These are phyloP conservation scores for Gila robusta DNA, from an alignment of 2,797 vertebrate genomes.

Conservation along the genomic window DNA sequence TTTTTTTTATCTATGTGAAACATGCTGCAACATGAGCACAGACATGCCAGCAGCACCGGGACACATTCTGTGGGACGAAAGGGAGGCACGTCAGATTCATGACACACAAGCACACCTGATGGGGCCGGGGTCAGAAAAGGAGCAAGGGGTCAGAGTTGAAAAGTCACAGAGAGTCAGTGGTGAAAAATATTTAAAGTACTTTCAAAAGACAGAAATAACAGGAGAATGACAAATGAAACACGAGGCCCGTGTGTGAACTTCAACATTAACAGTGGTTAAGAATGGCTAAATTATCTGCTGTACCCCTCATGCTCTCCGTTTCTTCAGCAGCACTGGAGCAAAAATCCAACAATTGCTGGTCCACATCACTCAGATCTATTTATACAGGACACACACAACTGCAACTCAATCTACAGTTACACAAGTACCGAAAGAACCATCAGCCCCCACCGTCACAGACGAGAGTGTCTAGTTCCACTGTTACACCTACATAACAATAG, in stretches of 20 bases:
- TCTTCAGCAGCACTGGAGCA: not conserved
- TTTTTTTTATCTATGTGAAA: constrained; percentile 14
- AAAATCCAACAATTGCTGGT: constrained; percentile 73
- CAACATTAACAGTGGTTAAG: too few species aligned
- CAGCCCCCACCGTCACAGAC: constrained; percentile 1
- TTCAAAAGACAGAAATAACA: not conserved
- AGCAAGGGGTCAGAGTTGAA: constrained; percentile 2
- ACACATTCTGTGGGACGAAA: constrained; percentile 11
- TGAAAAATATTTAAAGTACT: not conserved
- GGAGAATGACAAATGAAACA: not conserved
- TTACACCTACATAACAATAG: constrained; percentile 33
- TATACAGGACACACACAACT: constrained; percentile 77
- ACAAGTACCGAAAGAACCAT: constrained; percentile 36
- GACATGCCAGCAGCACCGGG: constrained; percentile 3
- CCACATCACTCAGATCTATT: constrained; percentile 74
- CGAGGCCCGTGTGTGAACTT: not conserved
- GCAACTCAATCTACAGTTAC: constrained; percentile 78
- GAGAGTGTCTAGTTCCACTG: not conserved
- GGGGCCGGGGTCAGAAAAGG: constrained; percentile 5
- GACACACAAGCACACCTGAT: constrained; percentile 29
- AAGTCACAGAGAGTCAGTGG: constrained; percentile 1
- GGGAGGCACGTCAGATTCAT: constrained; percentile 3
- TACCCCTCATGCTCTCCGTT: not conserved
- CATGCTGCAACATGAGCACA: constrained; percentile 22
- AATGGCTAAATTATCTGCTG: constrained; percentile 1